phyloP scores from a whole-genome alignment of 2,797 vertebrate species.

The Picus viridis region DNA sequence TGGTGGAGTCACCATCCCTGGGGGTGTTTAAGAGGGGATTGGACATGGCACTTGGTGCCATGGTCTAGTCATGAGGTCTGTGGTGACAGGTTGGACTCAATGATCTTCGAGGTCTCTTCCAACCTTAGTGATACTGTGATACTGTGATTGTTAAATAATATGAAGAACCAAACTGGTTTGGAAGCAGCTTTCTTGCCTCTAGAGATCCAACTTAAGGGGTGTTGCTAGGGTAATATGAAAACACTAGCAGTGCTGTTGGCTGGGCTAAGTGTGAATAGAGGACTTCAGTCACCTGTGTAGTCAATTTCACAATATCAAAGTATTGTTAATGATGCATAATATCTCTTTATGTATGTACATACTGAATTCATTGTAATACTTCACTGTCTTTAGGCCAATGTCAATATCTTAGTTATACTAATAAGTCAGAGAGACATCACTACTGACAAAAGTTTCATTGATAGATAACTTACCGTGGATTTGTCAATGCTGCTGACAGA shows the following conservation, averaged over 20 bases:
- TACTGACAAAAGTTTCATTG: constrained; percentile 23
- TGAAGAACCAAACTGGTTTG: not conserved
- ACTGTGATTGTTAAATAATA: not conserved
- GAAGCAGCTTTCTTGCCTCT: not conserved
- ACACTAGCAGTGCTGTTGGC: not conserved
- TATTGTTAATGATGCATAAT: not conserved
- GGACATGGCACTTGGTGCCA: too few species aligned
- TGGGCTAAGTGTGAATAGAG: not conserved
- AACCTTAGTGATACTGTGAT: too few species aligned
- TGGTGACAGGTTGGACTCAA: too few species aligned
- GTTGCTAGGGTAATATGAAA: not conserved
- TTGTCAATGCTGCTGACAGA: constrained; percentile 28
- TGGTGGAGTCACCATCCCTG: too few species aligned
- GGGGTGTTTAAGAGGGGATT: too few species aligned
- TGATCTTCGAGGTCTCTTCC: too few species aligned
- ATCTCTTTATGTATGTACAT: not conserved
- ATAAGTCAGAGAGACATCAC: not conserved
- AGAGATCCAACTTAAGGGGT: not conserved
- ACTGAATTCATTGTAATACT: not conserved
- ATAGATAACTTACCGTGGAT: not conserved
- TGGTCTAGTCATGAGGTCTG: too few species aligned
- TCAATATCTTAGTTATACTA: not conserved
- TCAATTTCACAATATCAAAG: not conserved
- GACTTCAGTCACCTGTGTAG: not conserved
- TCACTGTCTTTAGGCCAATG: not conserved